These are phyloP conservation scores for Tursiops truncatus DNA, from an alignment of 2,113 vertebrate species.

Conservation along the genomic window DNA sequence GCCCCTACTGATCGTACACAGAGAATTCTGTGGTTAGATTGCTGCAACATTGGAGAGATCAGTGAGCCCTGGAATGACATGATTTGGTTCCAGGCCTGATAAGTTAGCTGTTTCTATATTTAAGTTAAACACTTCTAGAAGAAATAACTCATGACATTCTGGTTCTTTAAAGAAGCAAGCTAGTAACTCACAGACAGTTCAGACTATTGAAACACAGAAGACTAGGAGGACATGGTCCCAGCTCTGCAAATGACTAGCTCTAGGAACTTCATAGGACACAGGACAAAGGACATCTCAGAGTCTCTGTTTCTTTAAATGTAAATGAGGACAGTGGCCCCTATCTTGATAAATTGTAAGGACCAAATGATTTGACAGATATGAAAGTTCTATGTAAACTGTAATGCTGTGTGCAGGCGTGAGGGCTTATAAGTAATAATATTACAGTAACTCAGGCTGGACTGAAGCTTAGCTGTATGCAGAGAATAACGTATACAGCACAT, in stretches of 20 bases:
- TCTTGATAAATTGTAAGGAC: not conserved
- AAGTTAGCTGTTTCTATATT: not conserved
- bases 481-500: not conserved
- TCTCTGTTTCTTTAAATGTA: not conserved
- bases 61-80: not conserved
- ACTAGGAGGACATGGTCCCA: not conserved
- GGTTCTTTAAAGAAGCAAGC: not conserved
- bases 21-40: not conserved
- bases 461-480: not conserved
- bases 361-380: rapidly evolving
- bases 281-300: not conserved
- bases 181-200: not conserved
- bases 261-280: not conserved
- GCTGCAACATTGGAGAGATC: rapidly evolving
- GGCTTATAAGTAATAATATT: not conserved
- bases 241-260: not conserved
- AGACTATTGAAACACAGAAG: not conserved
- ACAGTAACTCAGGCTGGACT: not conserved
- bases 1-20: not conserved
- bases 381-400: not conserved
- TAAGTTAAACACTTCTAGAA: not conserved
- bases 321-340: not conserved
- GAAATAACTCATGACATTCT: not conserved
- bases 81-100: not conserved
- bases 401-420: not conserved